These are phyloP conservation scores for Scortum barcoo DNA, from an alignment of 2,113 vertebrate species.

Conservation along the genomic window DNA sequence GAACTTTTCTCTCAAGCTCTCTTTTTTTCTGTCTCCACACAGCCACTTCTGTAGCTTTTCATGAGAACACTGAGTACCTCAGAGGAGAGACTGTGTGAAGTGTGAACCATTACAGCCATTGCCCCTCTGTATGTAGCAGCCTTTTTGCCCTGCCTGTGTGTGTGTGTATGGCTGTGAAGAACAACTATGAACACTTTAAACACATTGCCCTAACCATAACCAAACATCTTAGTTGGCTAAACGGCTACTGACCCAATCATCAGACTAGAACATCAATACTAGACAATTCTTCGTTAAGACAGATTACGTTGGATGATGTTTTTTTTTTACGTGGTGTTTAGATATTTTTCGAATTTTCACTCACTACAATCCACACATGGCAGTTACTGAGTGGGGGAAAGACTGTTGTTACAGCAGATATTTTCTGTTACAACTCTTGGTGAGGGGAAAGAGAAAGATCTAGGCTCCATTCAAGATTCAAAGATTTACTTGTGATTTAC, in stretches of 20 bases:
- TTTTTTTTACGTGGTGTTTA: too few relatives aligned
- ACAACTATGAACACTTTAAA: background rate
- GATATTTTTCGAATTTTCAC: too few relatives aligned
- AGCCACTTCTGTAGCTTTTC: background rate
- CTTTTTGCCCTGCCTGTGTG: background rate
- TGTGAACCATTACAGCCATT: background rate
- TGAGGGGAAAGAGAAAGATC: too few relatives aligned
- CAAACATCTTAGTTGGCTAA: background rate
- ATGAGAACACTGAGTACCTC: background rate
- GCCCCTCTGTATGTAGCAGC: background rate
- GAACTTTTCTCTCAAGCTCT: background rate
- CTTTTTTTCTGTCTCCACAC: background rate
- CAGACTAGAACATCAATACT: too few relatives aligned
- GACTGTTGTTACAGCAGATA: too few relatives aligned
- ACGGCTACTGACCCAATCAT: background rate
- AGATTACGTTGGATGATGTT: too few relatives aligned
- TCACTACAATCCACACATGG: too few relatives aligned
- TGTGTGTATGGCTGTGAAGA: background rate
- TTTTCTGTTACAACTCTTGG: too few relatives aligned
- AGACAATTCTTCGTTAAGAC: too few relatives aligned
- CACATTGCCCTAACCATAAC: background rate
- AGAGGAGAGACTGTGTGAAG: background rate
- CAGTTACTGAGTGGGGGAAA: too few relatives aligned
- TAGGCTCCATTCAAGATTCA: too few relatives aligned
- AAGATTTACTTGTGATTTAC: too few relatives aligned